phyloP scores from a whole-genome alignment of 2,888 invertebrate species.

The Callosobruchus maculatus region DNA sequence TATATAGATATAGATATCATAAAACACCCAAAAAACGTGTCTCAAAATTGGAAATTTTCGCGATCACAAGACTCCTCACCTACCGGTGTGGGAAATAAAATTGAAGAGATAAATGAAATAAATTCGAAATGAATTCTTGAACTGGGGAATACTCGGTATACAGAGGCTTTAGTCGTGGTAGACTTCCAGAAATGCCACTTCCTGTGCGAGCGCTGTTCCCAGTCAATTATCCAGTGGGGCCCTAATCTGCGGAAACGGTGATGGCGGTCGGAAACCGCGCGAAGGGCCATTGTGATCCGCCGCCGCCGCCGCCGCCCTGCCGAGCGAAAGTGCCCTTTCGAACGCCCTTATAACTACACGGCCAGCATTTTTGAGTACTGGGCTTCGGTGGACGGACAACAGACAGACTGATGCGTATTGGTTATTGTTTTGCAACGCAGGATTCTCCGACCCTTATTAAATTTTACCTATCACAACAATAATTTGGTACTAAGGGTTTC shows the following conservation, averaged over 20 bases:
- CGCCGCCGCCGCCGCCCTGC: no score
- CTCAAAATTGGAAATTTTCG: no score
- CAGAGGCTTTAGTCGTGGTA: neutral
- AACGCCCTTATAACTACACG: neutral
- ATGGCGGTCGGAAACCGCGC: conserved; percentile 27
- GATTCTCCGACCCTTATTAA: no score
- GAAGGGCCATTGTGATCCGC: neutral
- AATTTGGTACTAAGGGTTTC: no score
- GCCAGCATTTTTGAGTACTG: neutral
- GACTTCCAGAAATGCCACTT: neutral
- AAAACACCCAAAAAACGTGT: no score
- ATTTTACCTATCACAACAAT: no score
- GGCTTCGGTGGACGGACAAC: neutral
- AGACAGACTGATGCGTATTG: no score
- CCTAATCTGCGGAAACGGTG: conserved; percentile 45
- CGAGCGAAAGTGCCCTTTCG: neutral
- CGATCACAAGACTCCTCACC: no score
- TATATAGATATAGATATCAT: no score
- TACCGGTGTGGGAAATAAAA: no score
- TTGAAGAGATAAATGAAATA: neutral
- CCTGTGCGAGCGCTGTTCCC: conserved; percentile 4
- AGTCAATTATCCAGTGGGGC: conserved; percentile 47
- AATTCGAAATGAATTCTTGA: neutral
- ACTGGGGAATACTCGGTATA: no score
- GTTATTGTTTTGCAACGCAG: no score